These are phyloP conservation scores for Amphipyra berbera DNA, from an alignment of 2,888 invertebrate species.

Conservation along the genomic window DNA sequence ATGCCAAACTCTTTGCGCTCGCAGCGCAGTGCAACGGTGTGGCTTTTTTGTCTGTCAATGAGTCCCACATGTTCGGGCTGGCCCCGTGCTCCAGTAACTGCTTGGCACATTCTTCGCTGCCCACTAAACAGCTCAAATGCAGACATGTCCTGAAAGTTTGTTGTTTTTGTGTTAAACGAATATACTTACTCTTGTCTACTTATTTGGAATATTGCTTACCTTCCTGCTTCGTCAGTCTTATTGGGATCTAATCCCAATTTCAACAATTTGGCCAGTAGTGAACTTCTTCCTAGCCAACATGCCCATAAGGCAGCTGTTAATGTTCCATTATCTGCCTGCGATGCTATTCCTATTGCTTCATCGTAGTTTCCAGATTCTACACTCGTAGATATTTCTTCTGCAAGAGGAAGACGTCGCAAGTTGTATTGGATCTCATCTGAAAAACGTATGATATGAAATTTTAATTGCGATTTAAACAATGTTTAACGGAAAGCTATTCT, in stretches of 20 bases:
- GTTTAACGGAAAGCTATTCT: too few species aligned
- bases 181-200: background rate
- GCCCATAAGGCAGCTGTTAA: conserved; percentile 90
- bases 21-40: conserved; percentile 95
- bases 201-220: conserved; percentile 78
- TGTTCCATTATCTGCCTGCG: conserved; percentile 68
- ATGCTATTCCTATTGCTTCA: conserved; percentile 76
- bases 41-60: conserved; percentile 90
- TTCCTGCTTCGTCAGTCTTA: conserved; percentile 91
- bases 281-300: conserved; percentile 90
- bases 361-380: conserved; percentile 83
- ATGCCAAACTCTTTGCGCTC: conserved; percentile 90
- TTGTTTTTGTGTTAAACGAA: conserved; percentile 6
- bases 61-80: conserved; percentile 93
- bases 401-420: conserved; percentile 81
- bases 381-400: conserved; percentile 80
- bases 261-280: conserved; percentile 88
- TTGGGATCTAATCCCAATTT: conserved; percentile 91
- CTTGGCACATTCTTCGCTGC: conserved; percentile 92
- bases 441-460: conserved; percentile 9
- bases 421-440: conserved; percentile 82
- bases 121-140: conserved; percentile 94
- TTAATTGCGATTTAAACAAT: too few species aligned
- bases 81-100: conserved; percentile 92
- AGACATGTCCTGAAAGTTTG: conserved; percentile 84